These are phyloP conservation scores for Helarctos malayanus DNA, from an alignment of 2,797 vertebrate species.

Conservation along the genomic window DNA sequence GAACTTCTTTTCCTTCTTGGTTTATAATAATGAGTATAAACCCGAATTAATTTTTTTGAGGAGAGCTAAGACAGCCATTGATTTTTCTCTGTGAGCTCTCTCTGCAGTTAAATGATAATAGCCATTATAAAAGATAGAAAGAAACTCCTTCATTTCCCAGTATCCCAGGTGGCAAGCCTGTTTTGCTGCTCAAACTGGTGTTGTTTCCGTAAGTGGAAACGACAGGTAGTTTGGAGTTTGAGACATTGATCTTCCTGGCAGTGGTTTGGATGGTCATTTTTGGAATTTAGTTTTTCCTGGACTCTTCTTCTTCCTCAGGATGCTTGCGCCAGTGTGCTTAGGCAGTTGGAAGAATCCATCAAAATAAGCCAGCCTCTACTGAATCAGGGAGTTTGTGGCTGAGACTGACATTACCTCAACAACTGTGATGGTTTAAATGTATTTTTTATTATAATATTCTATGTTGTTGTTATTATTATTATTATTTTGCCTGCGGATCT, in stretches of 20 bases:
- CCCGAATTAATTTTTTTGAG: not conserved
- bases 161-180: not conserved
- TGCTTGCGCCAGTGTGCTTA: not conserved
- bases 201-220: not conserved
- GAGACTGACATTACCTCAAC: not conserved
- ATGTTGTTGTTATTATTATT: not conserved
- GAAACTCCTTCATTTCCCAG: not conserved
- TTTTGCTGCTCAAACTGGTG: not conserved
- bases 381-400: not conserved
- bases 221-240: not conserved
- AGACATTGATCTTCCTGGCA: not conserved
- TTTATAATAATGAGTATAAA: slow-evolving; percentile 46
- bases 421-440: not conserved
- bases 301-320: not conserved
- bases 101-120: not conserved
- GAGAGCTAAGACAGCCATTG: not conserved
- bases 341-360: not conserved
- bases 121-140: not conserved
- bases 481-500: not conserved
- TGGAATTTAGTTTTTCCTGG: not conserved
- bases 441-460: not conserved
- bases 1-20: slow-evolving; percentile 23
- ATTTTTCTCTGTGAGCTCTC: not conserved
- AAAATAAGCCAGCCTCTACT: not conserved
- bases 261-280: not conserved